These are phyloP conservation scores for Sarcophaga carnaria DNA, from an alignment of 2,888 invertebrate genomes.

Conservation along the genomic window DNA sequence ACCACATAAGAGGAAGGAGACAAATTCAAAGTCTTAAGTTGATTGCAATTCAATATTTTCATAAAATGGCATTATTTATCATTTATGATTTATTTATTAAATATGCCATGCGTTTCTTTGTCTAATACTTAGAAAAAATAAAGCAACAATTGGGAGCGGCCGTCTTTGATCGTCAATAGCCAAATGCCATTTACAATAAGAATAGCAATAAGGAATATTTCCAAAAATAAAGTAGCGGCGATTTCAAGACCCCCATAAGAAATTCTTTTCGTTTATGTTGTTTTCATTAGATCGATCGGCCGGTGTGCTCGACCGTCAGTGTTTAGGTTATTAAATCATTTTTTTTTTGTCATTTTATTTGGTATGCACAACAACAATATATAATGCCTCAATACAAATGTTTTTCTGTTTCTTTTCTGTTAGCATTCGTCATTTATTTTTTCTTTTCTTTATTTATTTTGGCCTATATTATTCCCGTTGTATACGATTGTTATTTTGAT, in stretches of 20 bases:
- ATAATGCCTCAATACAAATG: conserved; percentile 39
- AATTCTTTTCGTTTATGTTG: not conserved
- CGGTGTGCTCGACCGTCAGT: no score
- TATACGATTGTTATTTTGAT: conserved; percentile 17
- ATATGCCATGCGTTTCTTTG: not conserved
- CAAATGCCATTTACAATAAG: not conserved
- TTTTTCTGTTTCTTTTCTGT: conserved; percentile 11
- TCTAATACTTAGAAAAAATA: not conserved
- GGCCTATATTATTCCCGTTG: conserved; percentile 58
- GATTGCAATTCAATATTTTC: conserved; percentile 5
- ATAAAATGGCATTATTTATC: not conserved
- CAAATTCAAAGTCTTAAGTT: conserved; percentile 5
- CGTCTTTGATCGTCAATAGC: not conserved
- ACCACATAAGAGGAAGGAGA: conserved; percentile 8
- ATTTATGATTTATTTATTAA: not conserved
- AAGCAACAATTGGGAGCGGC: conserved; percentile 36
- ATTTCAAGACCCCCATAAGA: not conserved
- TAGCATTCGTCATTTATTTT: not conserved
- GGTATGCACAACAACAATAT: not conserved
- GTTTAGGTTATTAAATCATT: no score
- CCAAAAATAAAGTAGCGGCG: not conserved
- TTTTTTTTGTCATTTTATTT: not conserved
- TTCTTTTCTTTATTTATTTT: conserved; percentile 40
- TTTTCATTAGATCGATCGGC: not conserved
- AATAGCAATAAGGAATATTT: not conserved